Evolutionary conservation across 1,140 invertebrate species (phyloP), one percentile per base, ranked within the genome.

Genomic region (Drosophila nannoptera): DNA sequence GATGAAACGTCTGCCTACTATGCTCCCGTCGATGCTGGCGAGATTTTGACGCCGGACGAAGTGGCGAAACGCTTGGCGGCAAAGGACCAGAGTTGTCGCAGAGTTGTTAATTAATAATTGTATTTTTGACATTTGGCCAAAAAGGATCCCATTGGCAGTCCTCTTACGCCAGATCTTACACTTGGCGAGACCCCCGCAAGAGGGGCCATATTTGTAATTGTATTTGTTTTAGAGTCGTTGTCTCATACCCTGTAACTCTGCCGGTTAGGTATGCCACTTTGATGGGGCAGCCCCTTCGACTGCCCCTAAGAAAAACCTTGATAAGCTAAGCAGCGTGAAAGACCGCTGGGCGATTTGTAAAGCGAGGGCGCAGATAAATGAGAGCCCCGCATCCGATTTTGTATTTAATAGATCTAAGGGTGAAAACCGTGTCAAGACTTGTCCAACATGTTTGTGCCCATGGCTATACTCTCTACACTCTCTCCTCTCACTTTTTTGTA

Each of bases 1-100:
- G 95, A 96, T 78, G 96, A 97, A 82, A 93, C 94, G 82, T 96
- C 95, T 29, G 95, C 94, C 88, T 96, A 96, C 88, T 96, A 96
- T 87, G 94, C 94, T 38, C 93, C 95, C 2, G 94, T 96, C 7
- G 95, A 96, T 87, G 94, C 93, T 14, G 93, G 93, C 33, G 94
- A 94, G 88, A 89, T 90, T 7, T 52, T 90, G 4, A 88, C 88
- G 0, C 88, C 88, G 5, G 87, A 89, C 0, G 78, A 90, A 75
- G 82, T 90, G 45, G 89, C 83, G 42, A 80, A 73, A 35, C 87
- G 88, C 0, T 58, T 89, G 72, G 76, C 81, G 31, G 68, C 22
- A 22, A 22, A 22, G 22, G 22, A 22, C 22, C 22, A 22, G 22
- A 22, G 22, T 22, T 1, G 22, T 22, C 3, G 22, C 1, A 22